Percentiles rank a stretch among this genome's conserved stretches.
Conservation (phyloP, 2,888 invertebrate genomes). For the Polyommatus icarus region DNA sequence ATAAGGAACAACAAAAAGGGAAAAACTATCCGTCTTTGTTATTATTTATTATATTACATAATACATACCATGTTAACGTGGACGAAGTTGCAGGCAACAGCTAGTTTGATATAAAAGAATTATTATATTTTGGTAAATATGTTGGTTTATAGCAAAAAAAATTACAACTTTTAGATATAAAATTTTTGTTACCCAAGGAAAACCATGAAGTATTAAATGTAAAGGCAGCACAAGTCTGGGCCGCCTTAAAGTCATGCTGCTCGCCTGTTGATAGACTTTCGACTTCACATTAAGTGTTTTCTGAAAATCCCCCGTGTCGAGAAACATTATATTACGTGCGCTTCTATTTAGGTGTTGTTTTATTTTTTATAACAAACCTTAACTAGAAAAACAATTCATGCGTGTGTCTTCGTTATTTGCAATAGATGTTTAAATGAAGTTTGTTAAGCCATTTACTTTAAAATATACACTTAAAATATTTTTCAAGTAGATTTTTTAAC, state of each 20-base stretch:
- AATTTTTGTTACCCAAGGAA: background rate
- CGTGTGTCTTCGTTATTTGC: no score
- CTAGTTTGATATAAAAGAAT: no score
- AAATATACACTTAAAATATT: no score
- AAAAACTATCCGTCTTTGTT: no score
- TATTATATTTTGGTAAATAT: background rate
- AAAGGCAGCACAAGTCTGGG: constrained; percentile 46
- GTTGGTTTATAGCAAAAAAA: background rate
- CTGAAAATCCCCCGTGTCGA: constrained; percentile 50
- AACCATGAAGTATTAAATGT: constrained; percentile 24
- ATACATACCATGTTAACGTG: no score
- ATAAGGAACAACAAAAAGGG: no score
- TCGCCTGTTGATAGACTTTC: constrained; percentile 72
- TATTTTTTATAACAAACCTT: constrained; percentile 2
- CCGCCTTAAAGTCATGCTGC: constrained; percentile 61
- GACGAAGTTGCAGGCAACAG: no score
- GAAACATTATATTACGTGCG: constrained; percentile 36
- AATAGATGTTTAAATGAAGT: no score
- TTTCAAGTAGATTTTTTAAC: no score
- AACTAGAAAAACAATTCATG: background rate
- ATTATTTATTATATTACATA: no score
- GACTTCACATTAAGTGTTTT: constrained; percentile 69
- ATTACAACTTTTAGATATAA: background rate
- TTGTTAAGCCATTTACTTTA: no score
- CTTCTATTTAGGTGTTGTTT: background rate